phyloP scores from a whole-genome alignment of 2,113 vertebrate species.

The Neopipo cinnamomea region DNA sequence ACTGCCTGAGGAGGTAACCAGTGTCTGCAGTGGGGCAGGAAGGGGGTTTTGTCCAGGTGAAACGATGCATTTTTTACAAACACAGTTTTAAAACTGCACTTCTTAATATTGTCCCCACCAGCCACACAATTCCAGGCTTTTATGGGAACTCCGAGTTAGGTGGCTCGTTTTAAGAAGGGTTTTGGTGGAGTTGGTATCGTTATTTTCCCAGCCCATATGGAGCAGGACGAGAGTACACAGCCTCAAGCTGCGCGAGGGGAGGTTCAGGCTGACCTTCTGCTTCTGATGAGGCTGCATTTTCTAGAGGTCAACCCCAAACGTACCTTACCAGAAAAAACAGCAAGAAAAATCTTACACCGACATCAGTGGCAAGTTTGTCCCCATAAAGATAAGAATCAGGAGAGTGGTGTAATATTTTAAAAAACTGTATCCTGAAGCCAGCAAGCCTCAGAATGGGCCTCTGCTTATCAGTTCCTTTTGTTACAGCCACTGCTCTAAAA shows the following conservation, averaged over 20 bases:
- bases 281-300: neutral
- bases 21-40: neutral
- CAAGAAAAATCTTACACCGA: neutral
- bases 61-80: neutral
- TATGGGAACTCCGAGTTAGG: neutral
- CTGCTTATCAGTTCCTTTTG: neutral
- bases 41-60: neutral
- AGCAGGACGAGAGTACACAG: neutral
- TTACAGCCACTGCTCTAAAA: neutral
- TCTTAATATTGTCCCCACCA: neutral
- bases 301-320: neutral
- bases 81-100: neutral
- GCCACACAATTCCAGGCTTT: neutral
- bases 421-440: neutral
- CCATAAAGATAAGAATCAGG: neutral
- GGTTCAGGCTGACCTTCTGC: neutral
- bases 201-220: neutral
- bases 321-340: neutral
- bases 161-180: neutral
- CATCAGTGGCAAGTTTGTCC: neutral
- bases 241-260: neutral
- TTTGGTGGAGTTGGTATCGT: rapidly evolving
- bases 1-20: neutral
- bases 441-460: neutral
- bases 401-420: neutral